These are phyloP conservation scores for Digitonthophagus gazella DNA, from an alignment of 2,888 invertebrate genomes.

Conservation along the genomic window DNA sequence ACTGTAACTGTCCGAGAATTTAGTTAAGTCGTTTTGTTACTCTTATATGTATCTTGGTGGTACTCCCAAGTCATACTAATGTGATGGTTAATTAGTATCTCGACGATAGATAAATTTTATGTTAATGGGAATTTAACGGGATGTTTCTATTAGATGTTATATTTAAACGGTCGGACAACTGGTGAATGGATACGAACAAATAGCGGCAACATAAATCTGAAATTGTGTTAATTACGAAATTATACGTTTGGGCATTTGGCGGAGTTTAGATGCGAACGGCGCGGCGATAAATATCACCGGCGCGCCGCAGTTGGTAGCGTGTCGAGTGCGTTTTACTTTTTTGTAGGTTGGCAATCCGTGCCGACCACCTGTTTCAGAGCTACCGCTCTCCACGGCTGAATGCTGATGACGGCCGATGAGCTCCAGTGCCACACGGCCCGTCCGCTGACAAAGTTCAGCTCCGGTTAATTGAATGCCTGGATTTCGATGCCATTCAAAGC, in stretches of 20 bases:
- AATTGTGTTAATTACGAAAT: conserved; percentile 24
- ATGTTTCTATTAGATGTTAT: background rate
- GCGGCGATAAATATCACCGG: background rate
- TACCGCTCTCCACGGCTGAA: background rate
- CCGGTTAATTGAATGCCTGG: background rate
- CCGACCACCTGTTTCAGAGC: conserved; percentile 24
- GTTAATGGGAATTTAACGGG: too few species aligned
- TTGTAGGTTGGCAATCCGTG: conserved; percentile 19
- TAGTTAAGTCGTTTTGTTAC: too few species aligned
- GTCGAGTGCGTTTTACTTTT: conserved; percentile 1
- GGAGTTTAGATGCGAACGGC: background rate
- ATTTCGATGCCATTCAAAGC: background rate
- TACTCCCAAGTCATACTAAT: too few species aligned
- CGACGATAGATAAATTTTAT: too few species aligned
- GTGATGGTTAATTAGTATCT: too few species aligned
- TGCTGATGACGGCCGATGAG: background rate
- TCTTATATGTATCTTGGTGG: too few species aligned
- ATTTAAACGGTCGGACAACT: background rate
- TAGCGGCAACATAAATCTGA: background rate
- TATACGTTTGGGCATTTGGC: conserved; percentile 10
- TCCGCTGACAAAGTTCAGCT: background rate
- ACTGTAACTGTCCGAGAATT: background rate
- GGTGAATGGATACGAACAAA: conserved; percentile 7
- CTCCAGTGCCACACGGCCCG: background rate
- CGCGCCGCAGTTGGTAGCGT: background rate